Percentiles rank a stretch among this genome's conserved stretches.
phyloP scores from a whole-genome alignment of 2,888 invertebrate species.

The Zonitis immaculata region DNA sequence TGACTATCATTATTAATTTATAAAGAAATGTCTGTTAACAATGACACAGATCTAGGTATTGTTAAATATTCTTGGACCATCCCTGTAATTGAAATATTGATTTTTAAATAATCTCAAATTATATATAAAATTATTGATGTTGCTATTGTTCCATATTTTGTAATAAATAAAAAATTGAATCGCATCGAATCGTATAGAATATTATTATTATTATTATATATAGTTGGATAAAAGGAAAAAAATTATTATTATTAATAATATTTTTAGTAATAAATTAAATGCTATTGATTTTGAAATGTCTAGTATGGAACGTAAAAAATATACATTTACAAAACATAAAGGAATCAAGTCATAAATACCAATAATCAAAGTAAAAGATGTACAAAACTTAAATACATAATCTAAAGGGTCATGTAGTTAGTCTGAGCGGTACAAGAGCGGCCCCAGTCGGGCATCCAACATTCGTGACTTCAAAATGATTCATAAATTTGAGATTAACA shows the following conservation, averaged over 20 bases:
- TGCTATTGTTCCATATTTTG: too few species aligned
- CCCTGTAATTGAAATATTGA: slow-evolving; percentile 14
- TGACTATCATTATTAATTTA: slow-evolving; percentile 19
- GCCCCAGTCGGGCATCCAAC: slow-evolving; percentile 31
- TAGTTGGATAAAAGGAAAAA: neutral
- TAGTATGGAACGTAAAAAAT: slow-evolving; percentile 6
- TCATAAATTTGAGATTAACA: slow-evolving; percentile 40
- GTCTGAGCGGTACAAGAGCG: slow-evolving; percentile 20
- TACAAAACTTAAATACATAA: slow-evolving; percentile 36
- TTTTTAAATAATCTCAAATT: too few species aligned
- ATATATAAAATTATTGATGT: too few species aligned
- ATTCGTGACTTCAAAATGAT: slow-evolving; percentile 38
- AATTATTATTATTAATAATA: neutral
- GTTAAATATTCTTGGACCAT: slow-evolving; percentile 13
- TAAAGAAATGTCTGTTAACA: slow-evolving; percentile 12
- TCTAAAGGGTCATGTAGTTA: slow-evolving; percentile 34
- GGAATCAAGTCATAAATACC: slow-evolving; percentile 29
- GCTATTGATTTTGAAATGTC: slow-evolving; percentile 15
- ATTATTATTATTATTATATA: too few species aligned
- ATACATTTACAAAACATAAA: slow-evolving; percentile 10
- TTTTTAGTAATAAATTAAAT: slow-evolving; percentile 15
- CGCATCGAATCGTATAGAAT: too few species aligned
- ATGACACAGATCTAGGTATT: slow-evolving; percentile 16
- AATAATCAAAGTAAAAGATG: slow-evolving; percentile 33
- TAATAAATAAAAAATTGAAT: too few species aligned